A percentile compares a stretch with the other conserved stretches of the same genome.
Conservation (phyloP, 2,797 vertebrate genomes). For the Liparis tanakae region DNA sequence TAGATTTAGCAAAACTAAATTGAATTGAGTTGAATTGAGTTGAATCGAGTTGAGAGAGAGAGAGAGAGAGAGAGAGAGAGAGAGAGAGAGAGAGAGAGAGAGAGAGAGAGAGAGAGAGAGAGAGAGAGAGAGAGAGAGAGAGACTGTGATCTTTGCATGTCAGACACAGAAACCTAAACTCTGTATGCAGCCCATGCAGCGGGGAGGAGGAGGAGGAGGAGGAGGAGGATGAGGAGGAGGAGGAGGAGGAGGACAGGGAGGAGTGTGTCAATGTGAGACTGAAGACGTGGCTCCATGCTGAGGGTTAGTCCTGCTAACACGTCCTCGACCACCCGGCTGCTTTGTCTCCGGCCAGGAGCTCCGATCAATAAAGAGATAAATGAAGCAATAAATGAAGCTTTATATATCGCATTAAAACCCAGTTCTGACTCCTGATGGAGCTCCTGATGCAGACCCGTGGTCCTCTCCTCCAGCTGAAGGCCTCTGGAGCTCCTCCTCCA, state of each 20-base stretch:
- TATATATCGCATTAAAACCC: slow-evolving; percentile 24
- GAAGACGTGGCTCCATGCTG: slow-evolving; percentile 1
- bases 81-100: too few relatives aligned
- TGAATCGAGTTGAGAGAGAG: too few relatives aligned
- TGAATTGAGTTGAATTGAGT: too few relatives aligned
- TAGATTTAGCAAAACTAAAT: too few relatives aligned
- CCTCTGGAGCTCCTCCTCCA: slow-evolving; percentile 49
- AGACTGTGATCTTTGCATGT: slow-evolving; percentile 3
- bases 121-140: too few relatives aligned
- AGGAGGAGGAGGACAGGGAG: too few relatives aligned
- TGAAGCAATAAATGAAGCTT: slow-evolving; percentile 32
- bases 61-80: too few relatives aligned
- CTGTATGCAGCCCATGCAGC: neutral
- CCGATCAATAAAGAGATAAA: slow-evolving; percentile 22
- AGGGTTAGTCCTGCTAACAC: slow-evolving; percentile 27
- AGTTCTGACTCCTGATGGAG: neutral
- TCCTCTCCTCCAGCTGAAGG: slow-evolving; percentile 9
- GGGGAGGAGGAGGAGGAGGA: too few relatives aligned
- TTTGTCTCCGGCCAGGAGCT: slow-evolving; percentile 14
- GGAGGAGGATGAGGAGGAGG: too few relatives aligned
- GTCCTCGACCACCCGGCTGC: slow-evolving; percentile 9
- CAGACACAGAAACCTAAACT: neutral
- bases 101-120: too few relatives aligned
- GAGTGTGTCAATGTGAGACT: neutral
- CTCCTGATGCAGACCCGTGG: neutral